A percentile compares a stretch with the other conserved stretches of the same genome.
phyloP scores from a whole-genome alignment of 2,888 invertebrate genomes.

The Augochlorella aurata region DNA sequence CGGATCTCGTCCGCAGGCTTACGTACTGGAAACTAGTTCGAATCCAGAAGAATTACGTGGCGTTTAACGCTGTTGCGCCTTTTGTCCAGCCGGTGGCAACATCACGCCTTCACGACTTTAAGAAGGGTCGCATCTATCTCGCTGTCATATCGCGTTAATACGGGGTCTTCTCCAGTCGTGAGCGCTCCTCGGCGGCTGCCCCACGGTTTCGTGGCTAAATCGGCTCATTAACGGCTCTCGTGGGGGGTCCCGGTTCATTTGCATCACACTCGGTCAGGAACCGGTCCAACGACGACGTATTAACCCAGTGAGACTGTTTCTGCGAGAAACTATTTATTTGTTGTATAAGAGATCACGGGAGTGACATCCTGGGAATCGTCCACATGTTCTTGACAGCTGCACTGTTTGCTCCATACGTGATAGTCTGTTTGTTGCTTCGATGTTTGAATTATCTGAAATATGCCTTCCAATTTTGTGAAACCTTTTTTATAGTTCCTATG shows the following conservation, averaged over 20 bases:
- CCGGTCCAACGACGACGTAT: conserved; percentile 60
- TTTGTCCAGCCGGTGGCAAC: conserved; percentile 70
- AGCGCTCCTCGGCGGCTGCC: conserved; percentile 52
- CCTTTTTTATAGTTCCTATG: too few species aligned
- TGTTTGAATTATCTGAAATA: too few species aligned
- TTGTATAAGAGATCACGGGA: conserved; percentile 25
- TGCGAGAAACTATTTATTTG: conserved; percentile 46
- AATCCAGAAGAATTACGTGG: conserved; percentile 55
- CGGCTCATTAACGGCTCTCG: conserved; percentile 79
- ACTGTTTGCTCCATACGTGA: not conserved
- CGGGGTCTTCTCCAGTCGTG: conserved; percentile 44
- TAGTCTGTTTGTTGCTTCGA: too few species aligned
- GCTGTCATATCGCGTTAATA: conserved; percentile 58
- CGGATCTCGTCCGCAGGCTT: not conserved
- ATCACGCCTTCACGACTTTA: conserved; percentile 63
- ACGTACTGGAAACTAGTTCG: conserved; percentile 50
- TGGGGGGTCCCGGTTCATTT: conserved; percentile 78
- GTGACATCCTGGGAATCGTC: conserved; percentile 32
- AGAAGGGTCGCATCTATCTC: conserved; percentile 54
- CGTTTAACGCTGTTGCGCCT: conserved; percentile 57
- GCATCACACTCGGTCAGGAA: conserved; percentile 71
- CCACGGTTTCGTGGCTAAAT: conserved; percentile 79
- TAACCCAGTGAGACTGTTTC: conserved; percentile 56
- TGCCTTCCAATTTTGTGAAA: too few species aligned
- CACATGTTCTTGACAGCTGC: not conserved